phyloP scores from a whole-genome alignment of 2,888 invertebrate species.

The Orthosia gracilis region DNA sequence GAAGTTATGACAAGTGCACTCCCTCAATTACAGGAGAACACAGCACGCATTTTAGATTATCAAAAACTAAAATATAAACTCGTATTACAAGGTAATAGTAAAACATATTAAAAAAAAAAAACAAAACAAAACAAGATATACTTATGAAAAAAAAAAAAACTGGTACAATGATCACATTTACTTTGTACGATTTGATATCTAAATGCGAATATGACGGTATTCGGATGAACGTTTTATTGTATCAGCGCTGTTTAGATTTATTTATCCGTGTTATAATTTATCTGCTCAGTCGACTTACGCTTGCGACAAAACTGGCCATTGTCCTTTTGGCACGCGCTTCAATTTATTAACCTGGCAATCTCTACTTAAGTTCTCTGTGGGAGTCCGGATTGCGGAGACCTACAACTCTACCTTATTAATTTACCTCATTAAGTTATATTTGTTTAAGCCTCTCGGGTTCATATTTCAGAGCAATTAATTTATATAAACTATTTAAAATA shows the following conservation, averaged over 20 bases:
- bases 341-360: slow-evolving; percentile 60
- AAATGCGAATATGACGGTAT: not conserved
- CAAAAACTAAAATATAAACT: no score
- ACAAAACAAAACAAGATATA: no score
- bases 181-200: not conserved
- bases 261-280: slow-evolving; percentile 35
- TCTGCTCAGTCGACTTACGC: slow-evolving; percentile 38
- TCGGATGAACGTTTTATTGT: not conserved
- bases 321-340: slow-evolving; percentile 53
- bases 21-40: no score
- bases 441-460: slow-evolving; percentile 55
- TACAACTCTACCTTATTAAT: slow-evolving; percentile 65
- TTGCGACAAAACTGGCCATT: slow-evolving; percentile 52
- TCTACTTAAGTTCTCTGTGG: slow-evolving; percentile 57
- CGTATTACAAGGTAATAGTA: no score
- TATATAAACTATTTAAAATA: slow-evolving; percentile 39
- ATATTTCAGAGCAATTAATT: slow-evolving; percentile 48
- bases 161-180: not conserved
- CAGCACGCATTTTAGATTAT: no score
- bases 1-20: no score
- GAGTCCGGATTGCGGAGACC: slow-evolving; percentile 56
- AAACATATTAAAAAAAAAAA: no score
- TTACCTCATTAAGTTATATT: slow-evolving; percentile 69
- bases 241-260: slow-evolving; percentile 33
- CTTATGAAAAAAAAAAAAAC: no score